Conservation (phyloP, 2,888 invertebrate species). For the Monopis laevigella region DNA sequence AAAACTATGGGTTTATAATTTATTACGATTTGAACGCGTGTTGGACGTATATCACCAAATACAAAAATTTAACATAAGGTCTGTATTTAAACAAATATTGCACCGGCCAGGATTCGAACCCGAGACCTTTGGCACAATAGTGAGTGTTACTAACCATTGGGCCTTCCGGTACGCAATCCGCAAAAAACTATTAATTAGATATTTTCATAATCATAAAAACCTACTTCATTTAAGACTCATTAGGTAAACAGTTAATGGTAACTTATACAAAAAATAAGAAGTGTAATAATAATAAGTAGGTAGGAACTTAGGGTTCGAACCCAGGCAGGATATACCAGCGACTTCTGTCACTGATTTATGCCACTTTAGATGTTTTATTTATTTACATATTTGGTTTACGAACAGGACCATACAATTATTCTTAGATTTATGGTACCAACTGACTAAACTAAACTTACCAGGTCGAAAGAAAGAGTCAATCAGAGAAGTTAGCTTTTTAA, state of each 20-base stretch:
- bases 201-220: slow-evolving; percentile 13
- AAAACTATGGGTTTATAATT: slow-evolving; percentile 13
- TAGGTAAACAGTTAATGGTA: slow-evolving; percentile 9
- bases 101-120: slow-evolving; percentile 12
- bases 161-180: not conserved
- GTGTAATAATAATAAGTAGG: slow-evolving; percentile 13
- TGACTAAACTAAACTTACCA: slow-evolving; percentile 8
- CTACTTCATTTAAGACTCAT: not conserved
- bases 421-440: slow-evolving; percentile 8
- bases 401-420: too few relatives aligned
- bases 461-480: not conserved
- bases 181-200: slow-evolving; percentile 8
- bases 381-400: slow-evolving; percentile 1
- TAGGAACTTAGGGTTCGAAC: slow-evolving; percentile 9
- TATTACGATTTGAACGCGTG: slow-evolving; percentile 11
- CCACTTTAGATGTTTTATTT: slow-evolving; percentile 13
- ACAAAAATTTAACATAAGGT: slow-evolving; percentile 11
- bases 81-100: slow-evolving; percentile 12
- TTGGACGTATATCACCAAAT: not conserved
- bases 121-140: slow-evolving; percentile 12
- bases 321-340: slow-evolving; percentile 12
- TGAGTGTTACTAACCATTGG: not conserved
- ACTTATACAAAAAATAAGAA: slow-evolving; percentile 13
- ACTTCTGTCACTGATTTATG: slow-evolving; percentile 13
- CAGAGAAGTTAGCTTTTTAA: not conserved